Conservation (phyloP, 2,113 vertebrate species). For the Melanocharis versteri region DNA sequence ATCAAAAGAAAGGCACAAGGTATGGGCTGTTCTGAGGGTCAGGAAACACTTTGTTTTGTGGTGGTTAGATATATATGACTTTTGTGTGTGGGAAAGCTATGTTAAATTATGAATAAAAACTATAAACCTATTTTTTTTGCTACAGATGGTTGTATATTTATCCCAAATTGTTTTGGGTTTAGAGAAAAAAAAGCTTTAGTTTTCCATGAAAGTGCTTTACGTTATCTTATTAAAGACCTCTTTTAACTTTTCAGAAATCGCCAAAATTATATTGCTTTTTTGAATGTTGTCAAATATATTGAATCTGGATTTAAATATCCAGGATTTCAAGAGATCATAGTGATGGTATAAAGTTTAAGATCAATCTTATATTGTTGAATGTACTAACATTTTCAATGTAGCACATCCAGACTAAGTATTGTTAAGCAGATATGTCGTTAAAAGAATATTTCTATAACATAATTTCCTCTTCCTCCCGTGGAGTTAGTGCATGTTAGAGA, state of each 20-base stretch:
- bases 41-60: not conserved
- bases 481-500: not conserved
- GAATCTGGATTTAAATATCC: not conserved
- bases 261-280: not conserved
- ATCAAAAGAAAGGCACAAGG: not conserved
- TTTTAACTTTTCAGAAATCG: not conserved
- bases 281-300: not conserved
- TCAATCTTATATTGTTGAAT: not conserved
- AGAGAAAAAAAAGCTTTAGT: not conserved
- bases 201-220: not conserved
- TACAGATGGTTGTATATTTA: not conserved
- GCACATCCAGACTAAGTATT: not conserved
- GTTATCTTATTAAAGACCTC: not conserved
- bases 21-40: not conserved
- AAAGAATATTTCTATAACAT: not conserved
- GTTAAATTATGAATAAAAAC: not conserved
- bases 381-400: not conserved
- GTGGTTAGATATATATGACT: not conserved
- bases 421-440: not conserved
- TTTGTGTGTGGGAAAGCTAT: not conserved
- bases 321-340: not conserved
- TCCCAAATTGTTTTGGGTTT: not conserved
- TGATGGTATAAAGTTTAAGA: not conserved
- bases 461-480: accelerated
- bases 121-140: not conserved